phyloP scores from a whole-genome alignment of 2,888 invertebrate species.

The Cloeon dipterum region DNA sequence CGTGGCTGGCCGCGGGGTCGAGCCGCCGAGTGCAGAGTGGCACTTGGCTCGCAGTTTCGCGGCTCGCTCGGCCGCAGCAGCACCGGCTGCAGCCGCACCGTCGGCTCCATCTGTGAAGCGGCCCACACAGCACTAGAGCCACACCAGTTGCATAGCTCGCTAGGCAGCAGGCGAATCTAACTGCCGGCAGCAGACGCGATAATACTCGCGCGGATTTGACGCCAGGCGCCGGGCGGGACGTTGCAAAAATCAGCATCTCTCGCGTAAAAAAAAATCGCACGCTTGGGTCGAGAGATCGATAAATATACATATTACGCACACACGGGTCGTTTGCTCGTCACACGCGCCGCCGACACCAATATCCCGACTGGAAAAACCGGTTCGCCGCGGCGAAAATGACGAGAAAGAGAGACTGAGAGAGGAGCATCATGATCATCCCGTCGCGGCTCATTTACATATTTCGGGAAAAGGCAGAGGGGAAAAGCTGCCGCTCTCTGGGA shows the following conservation, averaged over 20 bases:
- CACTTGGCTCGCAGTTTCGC: too few species aligned
- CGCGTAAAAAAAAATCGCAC: not conserved
- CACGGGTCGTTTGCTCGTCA: not conserved
- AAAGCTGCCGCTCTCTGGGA: too few species aligned
- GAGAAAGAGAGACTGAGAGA: not conserved
- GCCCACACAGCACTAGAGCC: too few species aligned
- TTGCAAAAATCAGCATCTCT: not conserved
- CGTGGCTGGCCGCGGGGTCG: too few species aligned
- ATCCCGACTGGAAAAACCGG: too few species aligned
- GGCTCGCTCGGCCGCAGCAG: too few species aligned
- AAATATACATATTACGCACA: not conserved
- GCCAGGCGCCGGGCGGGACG: conserved; percentile 2
- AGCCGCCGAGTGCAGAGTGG: too few species aligned
- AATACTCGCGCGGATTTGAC: too few species aligned
- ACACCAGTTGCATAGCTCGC: conserved; percentile 3
- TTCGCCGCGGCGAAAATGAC: not conserved
- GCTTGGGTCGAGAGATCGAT: not conserved
- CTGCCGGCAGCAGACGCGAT: not conserved
- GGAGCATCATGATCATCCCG: not conserved
- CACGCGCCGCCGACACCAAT: too few species aligned
- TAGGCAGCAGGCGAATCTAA: conserved; percentile 2
- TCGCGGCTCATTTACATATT: not conserved
- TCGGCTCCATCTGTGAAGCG: too few species aligned
- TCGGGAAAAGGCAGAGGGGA: not conserved
- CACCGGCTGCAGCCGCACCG: too few species aligned